Evolutionary conservation across 2,797 vertebrate genomes (phyloP).

Genomic region (Trachops cirrhosus): DNA sequence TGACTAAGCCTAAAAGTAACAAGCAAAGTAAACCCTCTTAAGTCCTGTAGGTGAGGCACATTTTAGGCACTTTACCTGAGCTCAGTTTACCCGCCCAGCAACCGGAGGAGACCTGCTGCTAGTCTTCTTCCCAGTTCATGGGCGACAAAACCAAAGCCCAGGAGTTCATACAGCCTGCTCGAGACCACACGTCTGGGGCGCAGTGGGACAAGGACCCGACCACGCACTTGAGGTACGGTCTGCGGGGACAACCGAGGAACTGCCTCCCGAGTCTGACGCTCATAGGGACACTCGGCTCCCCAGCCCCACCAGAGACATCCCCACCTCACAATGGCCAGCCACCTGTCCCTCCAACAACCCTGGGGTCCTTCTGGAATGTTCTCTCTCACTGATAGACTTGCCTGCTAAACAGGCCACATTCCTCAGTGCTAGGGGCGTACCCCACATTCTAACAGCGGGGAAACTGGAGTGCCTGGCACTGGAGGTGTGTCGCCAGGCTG

Average conservation of each 20-base stretch:
- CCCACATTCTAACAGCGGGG: rapidly evolving
- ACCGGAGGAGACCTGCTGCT: neutral
- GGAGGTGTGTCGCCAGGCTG: neutral
- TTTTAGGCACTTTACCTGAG: neutral
- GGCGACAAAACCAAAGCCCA: neutral
- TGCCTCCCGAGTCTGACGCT: neutral
- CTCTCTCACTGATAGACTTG: rapidly evolving
- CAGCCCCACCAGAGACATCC: neutral
- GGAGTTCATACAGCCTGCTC: neutral
- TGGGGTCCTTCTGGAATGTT: neutral
- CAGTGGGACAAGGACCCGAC: rapidly evolving
- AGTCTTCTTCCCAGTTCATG: neutral
- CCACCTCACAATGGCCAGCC: neutral
- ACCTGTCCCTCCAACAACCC: neutral
- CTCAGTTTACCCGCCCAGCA: neutral
- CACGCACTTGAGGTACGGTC: rapidly evolving
- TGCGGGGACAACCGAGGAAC: too few species aligned
- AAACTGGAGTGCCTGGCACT: neutral
- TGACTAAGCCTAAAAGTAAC: conserved; percentile 41
- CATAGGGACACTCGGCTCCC: neutral
- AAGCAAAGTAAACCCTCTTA: neutral
- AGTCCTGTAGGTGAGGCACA: neutral
- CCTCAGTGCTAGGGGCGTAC: rapidly evolving
- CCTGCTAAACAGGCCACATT: neutral
- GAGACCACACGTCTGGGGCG: neutral